These are phyloP conservation scores for Discoglossus pictus DNA, from an alignment of 2,797 vertebrate genomes.

Conservation along the genomic window DNA sequence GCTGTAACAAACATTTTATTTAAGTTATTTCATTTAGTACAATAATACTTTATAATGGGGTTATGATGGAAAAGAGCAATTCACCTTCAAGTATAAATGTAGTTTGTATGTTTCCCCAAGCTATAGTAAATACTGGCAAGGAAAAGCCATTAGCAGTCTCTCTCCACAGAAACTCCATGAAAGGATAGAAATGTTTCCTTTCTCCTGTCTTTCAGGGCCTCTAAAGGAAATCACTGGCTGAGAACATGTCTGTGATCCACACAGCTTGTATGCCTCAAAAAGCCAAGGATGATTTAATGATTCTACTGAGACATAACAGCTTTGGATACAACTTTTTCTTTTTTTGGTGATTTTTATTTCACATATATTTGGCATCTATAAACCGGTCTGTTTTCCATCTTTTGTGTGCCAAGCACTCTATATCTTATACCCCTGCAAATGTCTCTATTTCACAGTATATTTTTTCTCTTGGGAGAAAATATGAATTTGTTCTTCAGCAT, in stretches of 20 bases:
- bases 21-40: too few species aligned
- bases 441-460: background rate
- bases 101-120: background rate
- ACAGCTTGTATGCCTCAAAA: slow-evolving; percentile 10
- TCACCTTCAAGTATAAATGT: too few species aligned
- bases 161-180: background rate
- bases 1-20: too few species aligned
- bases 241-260: slow-evolving; percentile 17
- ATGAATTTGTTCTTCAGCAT: background rate
- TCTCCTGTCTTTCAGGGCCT: slow-evolving; percentile 17
- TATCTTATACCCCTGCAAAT: background rate
- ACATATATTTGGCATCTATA: background rate
- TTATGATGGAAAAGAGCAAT: too few species aligned
- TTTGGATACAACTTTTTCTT: too few species aligned
- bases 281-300: background rate
- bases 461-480: background rate
- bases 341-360: too few species aligned
- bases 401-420: background rate
- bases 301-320: too few species aligned
- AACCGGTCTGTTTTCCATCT: background rate
- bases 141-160: slow-evolving; percentile 24
- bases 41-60: too few species aligned
- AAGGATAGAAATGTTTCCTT: slow-evolving; percentile 27
- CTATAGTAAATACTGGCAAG: slow-evolving; percentile 21
- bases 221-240: slow-evolving; percentile 32